These are phyloP conservation scores for Notoglanidium macrostoma DNA, from an alignment of 2,797 vertebrate species.

Conservation along the genomic window DNA sequence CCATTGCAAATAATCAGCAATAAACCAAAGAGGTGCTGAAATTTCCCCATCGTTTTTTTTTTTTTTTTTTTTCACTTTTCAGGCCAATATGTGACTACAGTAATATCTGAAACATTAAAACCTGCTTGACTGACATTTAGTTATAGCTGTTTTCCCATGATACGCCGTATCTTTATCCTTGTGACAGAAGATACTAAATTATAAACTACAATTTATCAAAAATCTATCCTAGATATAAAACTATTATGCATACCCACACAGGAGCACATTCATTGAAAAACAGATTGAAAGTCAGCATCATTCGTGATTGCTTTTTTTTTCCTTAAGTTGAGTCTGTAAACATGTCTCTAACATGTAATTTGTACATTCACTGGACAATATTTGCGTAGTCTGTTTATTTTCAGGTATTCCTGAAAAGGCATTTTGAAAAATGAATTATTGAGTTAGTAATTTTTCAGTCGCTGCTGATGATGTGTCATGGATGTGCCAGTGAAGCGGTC, in stretches of 20 bases:
- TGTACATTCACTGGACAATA: background rate
- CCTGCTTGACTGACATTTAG: background rate
- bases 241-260: background rate
- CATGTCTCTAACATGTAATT: background rate
- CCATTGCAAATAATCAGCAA: slow-evolving; percentile 12
- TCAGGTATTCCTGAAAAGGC: background rate
- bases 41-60: background rate
- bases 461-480: background rate
- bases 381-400: slow-evolving; percentile 2
- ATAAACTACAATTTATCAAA: background rate
- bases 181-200: background rate
- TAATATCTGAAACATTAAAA: slow-evolving; percentile 14
- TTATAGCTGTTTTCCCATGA: background rate
- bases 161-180: no score
- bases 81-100: background rate
- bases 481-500: background rate
- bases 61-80: background rate
- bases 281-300: background rate
- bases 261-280: background rate
- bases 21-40: background rate
- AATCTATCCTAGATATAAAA: background rate
- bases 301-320: background rate
- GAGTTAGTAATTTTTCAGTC: background rate
- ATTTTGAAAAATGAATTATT: background rate
- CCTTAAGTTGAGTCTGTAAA: background rate